Evolutionary conservation across 53 echinoderm and acorn worm species (phyloP), one percentile per base, ranked within the genome.

Genomic region (Paracentrotus lividus): DNA sequence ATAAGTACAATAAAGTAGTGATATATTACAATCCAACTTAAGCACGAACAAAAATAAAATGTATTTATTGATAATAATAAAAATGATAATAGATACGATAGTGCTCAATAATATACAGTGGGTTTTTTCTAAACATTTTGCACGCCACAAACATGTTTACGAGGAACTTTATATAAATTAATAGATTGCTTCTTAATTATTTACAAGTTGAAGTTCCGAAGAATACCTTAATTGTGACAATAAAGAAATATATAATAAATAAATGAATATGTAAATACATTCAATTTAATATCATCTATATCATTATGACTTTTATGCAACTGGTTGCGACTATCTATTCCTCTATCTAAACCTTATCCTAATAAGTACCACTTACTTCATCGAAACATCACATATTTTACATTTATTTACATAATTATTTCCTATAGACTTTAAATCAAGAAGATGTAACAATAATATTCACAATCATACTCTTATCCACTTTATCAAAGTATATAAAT

Each of bases 21-120:
- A 24, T 47, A 47, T 45, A 3, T 81, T 45, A 12, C 8, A 9
- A 81, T 2, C 24, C 81, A 47, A 81, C 24, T 4, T 81, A 27
- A 45, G 9, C 47, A 81, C 45, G 81, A 47, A 43, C 27, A 47
- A 47, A 47, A 6, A 45, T 45, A 81, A 45, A 45, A n/a, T 47
- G 10, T n/a, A n/a, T 81, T 27, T 43, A 45, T 47, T 12, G 27
- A 40, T 81, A n/a, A n/a, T n/a, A n/a, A n/a, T n/a, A n/a, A n/a
- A n/a, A n/a, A n/a, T n/a, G n/a, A n/a, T n/a, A 45, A 26, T 47
- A 47, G 12, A 81, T 47, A 81, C 8, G 49, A 81, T 45, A 45
- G 81, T 81, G 81, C 81, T 81, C 10, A 38, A 45, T 45, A 40
- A 81, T 81, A 33, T 81, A 81, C 81, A 81, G 81, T 81, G 81